These are phyloP conservation scores for Oligia latruncula DNA, from an alignment of 2,888 invertebrate species.

Conservation along the genomic window DNA sequence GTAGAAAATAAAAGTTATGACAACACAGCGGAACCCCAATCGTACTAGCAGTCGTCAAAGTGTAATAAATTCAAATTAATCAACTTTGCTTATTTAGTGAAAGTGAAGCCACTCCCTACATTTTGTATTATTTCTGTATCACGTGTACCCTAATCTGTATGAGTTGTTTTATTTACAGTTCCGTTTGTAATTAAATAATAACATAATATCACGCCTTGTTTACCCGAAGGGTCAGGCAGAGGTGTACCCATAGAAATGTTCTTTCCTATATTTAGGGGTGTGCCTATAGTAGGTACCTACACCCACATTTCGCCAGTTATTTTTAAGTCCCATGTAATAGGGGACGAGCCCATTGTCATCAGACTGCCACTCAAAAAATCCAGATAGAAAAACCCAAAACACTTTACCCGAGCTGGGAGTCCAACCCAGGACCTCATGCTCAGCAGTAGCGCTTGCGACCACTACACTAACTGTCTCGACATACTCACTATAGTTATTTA, in stretches of 20 bases:
- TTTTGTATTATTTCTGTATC: slow-evolving; percentile 24
- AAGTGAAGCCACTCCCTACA: slow-evolving; percentile 56
- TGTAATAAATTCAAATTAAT: slow-evolving; percentile 63
- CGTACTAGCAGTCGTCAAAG: slow-evolving; percentile 13
- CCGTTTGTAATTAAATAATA: neutral
- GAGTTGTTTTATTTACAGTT: neutral
- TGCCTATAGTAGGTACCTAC: neutral
- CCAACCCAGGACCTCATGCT: neutral
- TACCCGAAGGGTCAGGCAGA: neutral
- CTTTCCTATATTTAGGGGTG: too few relatives aligned
- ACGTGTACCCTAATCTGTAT: slow-evolving; percentile 8
- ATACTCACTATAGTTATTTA: too few relatives aligned
- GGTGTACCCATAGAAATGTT: too few relatives aligned
- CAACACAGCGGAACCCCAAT: slow-evolving; percentile 34
- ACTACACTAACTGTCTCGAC: neutral
- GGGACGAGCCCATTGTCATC: neutral
- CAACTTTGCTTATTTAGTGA: slow-evolving; percentile 61
- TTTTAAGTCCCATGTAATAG: neutral
- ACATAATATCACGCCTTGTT: neutral
- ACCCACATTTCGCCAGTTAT: neutral
- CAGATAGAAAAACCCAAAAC: neutral
- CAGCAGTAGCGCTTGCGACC: neutral
- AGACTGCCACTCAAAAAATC: neutral
- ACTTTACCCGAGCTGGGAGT: neutral
- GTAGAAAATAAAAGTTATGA: too few relatives aligned